Evolutionary conservation across 2,888 invertebrate species (phyloP).

Genomic region (Drosophila greeni): DNA sequence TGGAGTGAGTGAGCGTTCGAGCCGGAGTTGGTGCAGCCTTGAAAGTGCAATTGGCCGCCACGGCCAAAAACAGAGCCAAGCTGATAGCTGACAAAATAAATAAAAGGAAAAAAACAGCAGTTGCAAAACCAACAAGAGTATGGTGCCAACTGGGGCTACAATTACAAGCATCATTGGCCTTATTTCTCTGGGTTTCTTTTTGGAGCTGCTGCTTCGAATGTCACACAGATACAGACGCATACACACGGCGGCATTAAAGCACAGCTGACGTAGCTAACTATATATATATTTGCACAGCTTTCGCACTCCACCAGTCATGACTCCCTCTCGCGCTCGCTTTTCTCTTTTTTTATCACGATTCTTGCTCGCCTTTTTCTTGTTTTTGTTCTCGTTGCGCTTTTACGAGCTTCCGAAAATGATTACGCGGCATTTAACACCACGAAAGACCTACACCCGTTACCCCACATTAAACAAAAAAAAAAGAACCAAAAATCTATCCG

Average conservation of each 20-base stretch:
- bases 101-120: conserved; percentile 31
- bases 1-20: conserved; percentile 11
- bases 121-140: conserved; percentile 47
- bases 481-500: conserved; percentile 19
- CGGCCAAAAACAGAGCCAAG: conserved; percentile 22
- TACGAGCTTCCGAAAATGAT: conserved; percentile 67
- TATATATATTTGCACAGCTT: conserved; percentile 60
- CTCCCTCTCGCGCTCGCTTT: conserved; percentile 7
- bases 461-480: conserved; percentile 4
- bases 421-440: conserved; percentile 64
- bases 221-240: conserved; percentile 28
- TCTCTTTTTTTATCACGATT: neutral
- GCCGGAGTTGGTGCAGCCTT: conserved; percentile 34
- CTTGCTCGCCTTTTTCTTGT: conserved; percentile 7
- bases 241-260: conserved; percentile 13
- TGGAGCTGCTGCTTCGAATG: conserved; percentile 44
- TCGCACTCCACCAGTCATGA: conserved; percentile 30
- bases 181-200: conserved; percentile 51
- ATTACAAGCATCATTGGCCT: conserved; percentile 73
- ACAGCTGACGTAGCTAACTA: conserved; percentile 58
- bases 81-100: conserved; percentile 1
- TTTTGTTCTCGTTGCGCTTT: conserved; percentile 27
- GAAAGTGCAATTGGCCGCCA: conserved; percentile 46
- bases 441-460: conserved; percentile 8
- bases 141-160: conserved; percentile 54